Conservation (phyloP, 2,888 invertebrate genomes). For the Lithophane socia region DNA sequence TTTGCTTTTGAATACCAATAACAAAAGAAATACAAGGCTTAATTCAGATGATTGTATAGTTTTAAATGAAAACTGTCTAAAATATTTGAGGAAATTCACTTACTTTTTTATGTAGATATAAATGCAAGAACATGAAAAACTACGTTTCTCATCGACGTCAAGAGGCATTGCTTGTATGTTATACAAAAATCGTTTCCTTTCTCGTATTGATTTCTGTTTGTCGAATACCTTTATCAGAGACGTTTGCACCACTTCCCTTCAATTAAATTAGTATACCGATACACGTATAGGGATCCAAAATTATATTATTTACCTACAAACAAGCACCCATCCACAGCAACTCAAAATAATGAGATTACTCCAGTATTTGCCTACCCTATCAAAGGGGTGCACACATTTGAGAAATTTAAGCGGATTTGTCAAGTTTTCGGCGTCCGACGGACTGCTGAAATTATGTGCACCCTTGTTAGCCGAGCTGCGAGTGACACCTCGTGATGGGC, state of each 20-base stretch:
- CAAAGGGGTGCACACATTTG: conserved; percentile 74
- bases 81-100: neutral
- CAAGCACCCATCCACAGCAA: conserved; percentile 58
- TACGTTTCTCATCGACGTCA: neutral
- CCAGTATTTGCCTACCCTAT: conserved; percentile 73
- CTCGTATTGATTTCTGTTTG: neutral
- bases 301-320: conserved; percentile 51
- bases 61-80: neutral
- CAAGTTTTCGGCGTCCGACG: conserved; percentile 77
- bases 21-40: neutral
- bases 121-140: neutral
- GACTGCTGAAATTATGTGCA: conserved; percentile 79
- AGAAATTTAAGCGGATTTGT: conserved; percentile 85
- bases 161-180: neutral
- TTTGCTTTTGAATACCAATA: neutral
- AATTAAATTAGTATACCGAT: conserved; percentile 33
- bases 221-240: neutral
- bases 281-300: conserved; percentile 18
- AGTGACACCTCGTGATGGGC: conserved; percentile 75
- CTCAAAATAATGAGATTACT: conserved; percentile 77
- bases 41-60: neutral
- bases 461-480: conserved; percentile 79
- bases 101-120: too few species aligned
- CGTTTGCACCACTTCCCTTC: neutral
- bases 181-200: neutral